phyloP scores from a whole-genome alignment of 2,888 invertebrate genomes.

The Chorisops tibialis region DNA sequence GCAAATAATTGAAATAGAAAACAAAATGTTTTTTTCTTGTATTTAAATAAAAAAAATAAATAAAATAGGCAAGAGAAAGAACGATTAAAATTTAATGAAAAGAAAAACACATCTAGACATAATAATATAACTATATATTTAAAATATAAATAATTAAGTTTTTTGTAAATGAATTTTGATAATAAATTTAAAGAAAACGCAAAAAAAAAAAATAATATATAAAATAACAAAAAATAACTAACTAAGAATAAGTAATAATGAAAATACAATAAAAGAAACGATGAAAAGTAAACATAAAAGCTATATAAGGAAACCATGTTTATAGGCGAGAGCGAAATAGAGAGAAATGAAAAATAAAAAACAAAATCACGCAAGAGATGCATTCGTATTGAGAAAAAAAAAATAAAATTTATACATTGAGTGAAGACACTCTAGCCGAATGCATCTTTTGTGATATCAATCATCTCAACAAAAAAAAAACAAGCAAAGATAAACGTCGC shows the following conservation, averaged over 20 bases:
- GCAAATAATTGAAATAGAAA: too few relatives aligned
- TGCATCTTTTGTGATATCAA: constrained; percentile 25
- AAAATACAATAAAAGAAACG: constrained; percentile 2
- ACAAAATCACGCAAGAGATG: constrained; percentile 2
- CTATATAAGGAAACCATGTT: not conserved
- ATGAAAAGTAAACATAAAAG: not conserved
- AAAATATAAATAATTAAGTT: constrained; percentile 14
- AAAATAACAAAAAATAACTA: constrained; percentile 5
- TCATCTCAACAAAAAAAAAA: constrained; percentile 12
- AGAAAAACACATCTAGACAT: constrained; percentile 10
- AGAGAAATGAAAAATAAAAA: not conserved
- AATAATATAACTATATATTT: constrained; percentile 13
- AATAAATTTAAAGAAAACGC: constrained; percentile 17
- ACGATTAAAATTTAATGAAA: constrained; percentile 1
- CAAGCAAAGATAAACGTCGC: constrained; percentile 8
- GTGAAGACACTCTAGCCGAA: constrained; percentile 20
- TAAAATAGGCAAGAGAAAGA: not conserved
- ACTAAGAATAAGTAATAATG: not conserved
- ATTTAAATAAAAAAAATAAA: not conserved
- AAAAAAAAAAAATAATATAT: constrained; percentile 16
- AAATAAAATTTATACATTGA: not conserved
- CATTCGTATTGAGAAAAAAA: constrained; percentile 1
- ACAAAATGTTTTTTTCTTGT: too few relatives aligned
- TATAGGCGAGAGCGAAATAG: not conserved
- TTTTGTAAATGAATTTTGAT: constrained; percentile 26